phyloP scores from a whole-genome alignment of 2,797 vertebrate genomes.

The Ataeniobius toweri region DNA sequence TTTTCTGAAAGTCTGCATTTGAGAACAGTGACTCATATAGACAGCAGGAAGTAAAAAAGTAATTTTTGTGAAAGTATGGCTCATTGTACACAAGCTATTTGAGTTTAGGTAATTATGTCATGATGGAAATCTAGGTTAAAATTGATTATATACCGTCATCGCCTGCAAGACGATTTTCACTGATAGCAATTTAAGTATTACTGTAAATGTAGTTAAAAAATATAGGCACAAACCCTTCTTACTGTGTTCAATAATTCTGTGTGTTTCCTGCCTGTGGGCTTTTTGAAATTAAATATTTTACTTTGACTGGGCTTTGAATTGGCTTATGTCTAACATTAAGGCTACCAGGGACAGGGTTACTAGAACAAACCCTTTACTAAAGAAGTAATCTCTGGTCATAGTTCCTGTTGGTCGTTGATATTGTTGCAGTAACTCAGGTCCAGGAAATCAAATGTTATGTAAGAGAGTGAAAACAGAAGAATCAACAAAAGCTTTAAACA shows the following conservation, averaged over 20 bases:
- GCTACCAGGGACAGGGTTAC: too few relatives aligned
- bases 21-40: conserved; percentile 35
- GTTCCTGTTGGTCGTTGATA: too few relatives aligned
- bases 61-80: conserved; percentile 27
- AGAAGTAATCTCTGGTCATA: not conserved
- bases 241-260: too few relatives aligned
- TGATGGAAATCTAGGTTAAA: conserved; percentile 26
- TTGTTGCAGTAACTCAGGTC: too few relatives aligned
- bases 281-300: not conserved
- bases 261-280: not conserved
- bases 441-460: too few relatives aligned
- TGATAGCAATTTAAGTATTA: conserved; percentile 26
- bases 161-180: conserved; percentile 8
- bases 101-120: conserved; percentile 30
- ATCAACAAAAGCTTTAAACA: too few relatives aligned
- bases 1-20: conserved; percentile 53
- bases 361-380: not conserved
- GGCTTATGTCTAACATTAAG: too few relatives aligned
- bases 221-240: not conserved
- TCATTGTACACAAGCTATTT: conserved; percentile 39
- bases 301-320: not conserved
- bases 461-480: too few relatives aligned
- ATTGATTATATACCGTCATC: not conserved
- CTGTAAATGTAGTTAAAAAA: conserved; percentile 6
- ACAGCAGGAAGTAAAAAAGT: conserved; percentile 22